Evolutionary conservation across 2,113 vertebrate species (phyloP), one percentile per base, ranked within the genome.

Genomic region (Ictidomys tridecemlineatus): DNA sequence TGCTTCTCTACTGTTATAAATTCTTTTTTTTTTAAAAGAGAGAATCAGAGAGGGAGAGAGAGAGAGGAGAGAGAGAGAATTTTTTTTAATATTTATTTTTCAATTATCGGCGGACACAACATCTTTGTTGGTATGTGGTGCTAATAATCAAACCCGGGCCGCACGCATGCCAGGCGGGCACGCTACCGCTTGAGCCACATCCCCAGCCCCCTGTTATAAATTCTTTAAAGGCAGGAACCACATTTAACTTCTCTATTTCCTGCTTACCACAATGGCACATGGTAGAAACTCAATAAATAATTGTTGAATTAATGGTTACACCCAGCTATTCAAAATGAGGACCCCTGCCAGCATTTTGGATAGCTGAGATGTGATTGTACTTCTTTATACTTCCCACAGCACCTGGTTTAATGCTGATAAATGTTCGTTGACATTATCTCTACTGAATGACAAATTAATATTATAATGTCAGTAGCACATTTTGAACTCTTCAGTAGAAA

Each of bases 391-490:
- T 90, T 96, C 58, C 69, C 45, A 67, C 7, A 78, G 82, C 22
- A 77, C 51, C 69, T 87, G 58, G 17, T 85, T 6, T 11, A 42
- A n/a, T 26, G 26, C 34, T 77, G 58, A 73, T 92, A 96, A 63
- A 32, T 74, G 72, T 42, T 93, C 76, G 65, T 28, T 93, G 87
- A 95, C 80, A 63, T 83, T 87, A 88, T 90, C 34, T 79, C 84
- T 51, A 69, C 74, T 92, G 95, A 95, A 85, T 97, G 97, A 97
- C 87, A 96, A 97, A 93, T 93, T 97, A 92, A 90, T 97, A 97
- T 93, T 95, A 94, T 82, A 94, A 94, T 97, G 77, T 92, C 67
- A 96, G 86, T 22, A 85, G 26, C 51, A 88, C 67, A 70, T 97
- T 97, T 94, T 95, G 95, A 97, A 97, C 95, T 56, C 74, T 94